Percentiles rank a stretch among this genome's conserved stretches.
Evolutionary conservation across 2,797 vertebrate species (phyloP).

Genomic region (Uromys caudimaculatus): DNA sequence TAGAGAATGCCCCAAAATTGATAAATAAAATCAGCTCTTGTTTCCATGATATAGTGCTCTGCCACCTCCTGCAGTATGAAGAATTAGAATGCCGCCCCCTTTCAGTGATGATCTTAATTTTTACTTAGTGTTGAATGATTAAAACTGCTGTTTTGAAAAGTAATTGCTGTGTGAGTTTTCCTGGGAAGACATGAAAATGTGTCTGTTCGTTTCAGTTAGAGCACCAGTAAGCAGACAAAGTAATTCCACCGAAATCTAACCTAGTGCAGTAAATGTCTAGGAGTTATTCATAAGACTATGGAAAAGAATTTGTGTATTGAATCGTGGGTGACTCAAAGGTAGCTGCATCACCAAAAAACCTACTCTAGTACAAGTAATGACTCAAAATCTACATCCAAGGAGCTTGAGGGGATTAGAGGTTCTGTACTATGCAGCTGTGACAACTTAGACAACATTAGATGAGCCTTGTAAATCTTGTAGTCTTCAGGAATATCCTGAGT

Average conservation of each 20-base stretch:
- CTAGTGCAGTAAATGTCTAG: background rate
- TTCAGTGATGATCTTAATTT: background rate
- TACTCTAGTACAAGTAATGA: background rate
- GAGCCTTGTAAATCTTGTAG: background rate
- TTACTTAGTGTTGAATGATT: background rate
- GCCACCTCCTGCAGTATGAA: background rate
- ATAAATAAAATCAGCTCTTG: background rate
- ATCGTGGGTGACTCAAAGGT: background rate
- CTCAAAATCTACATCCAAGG: background rate
- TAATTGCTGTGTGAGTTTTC: background rate
- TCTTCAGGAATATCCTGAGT: background rate
- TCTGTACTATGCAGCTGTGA: background rate
- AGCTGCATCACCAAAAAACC: background rate
- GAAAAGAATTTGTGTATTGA: background rate
- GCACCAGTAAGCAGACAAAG: background rate
- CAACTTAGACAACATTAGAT: background rate
- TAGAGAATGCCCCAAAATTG: background rate
- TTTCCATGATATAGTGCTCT: background rate
- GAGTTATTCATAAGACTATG: background rate
- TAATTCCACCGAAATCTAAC: background rate
- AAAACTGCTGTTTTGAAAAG: background rate
- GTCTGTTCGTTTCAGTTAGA: background rate
- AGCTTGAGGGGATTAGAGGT: background rate
- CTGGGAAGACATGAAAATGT: background rate
- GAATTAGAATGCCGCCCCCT: background rate